Base-by-base conservation (phyloP, 2,797 vertebrate species). In the Remorina albescens region DNA sequence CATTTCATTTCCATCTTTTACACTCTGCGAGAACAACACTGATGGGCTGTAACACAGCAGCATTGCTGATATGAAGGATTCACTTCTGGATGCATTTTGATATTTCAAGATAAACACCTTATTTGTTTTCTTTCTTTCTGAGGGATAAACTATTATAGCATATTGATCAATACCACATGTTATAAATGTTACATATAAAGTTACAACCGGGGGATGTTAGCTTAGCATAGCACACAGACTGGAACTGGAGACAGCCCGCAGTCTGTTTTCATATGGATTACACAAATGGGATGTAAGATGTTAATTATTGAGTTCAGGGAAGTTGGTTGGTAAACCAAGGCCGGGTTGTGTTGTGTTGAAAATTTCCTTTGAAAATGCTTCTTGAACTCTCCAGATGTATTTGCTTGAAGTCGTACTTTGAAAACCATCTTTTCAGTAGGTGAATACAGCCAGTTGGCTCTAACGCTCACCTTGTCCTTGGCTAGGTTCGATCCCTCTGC, bases 381-480 rank as follows among this genome's bases (percentile, higher is more conserved):
- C 39, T 51, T 12, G n/a, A 3, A 36, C 5, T 49, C 47, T 72
- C 12, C 19, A 49, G 21, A 46, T 2, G 9, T 34, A 37, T 59
- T 21, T 32, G 6, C 19, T 39, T 37, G n/a, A 26, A 50, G 44
- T 61, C 10, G 2, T 32, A 64, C 42, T 36, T 8, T 56, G 9
- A 8, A 28, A 25, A 32, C 65, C 36, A 12, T 56, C 61, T 69
- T n/a, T 34, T 39, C 56, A 54, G 49, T 18, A 30, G 47, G 19
- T 59, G 60, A 79, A 71, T 78, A 32, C 30, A 23, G 32, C 30
- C 0, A 8, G 19, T 16, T 30, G 39, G 16, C 25, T 57, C 58
- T 53, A 5, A 59, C 2, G 21, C 64, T 80, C 67, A 88, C 71
- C 61, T 82, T 83, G 67, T 71, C 81, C 77, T 86, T 85, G 61